phyloP scores from a whole-genome alignment of 2,113 vertebrate genomes.

The Equus przewalskii region DNA sequence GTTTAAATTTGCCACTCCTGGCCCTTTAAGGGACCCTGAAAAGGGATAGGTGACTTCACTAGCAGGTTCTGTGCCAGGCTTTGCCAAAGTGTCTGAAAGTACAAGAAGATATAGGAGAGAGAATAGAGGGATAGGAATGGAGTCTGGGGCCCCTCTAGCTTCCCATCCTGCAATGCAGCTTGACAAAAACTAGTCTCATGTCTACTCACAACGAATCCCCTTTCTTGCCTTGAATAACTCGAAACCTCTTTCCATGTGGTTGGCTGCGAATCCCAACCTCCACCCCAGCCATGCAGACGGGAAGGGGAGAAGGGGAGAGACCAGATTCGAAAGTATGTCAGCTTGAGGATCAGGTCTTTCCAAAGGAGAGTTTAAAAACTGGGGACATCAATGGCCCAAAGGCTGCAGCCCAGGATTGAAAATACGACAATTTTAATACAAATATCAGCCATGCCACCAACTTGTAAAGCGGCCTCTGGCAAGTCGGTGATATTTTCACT shows the following conservation, averaged over 20 bases:
- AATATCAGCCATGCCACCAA: background rate
- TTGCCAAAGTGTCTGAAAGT: background rate
- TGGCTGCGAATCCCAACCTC: background rate
- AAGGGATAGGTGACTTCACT: background rate
- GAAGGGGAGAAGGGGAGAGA: background rate
- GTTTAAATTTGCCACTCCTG: background rate
- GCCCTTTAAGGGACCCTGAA: background rate
- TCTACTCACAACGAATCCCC: background rate
- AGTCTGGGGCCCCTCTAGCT: background rate
- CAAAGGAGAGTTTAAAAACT: background rate
- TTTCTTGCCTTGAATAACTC: background rate
- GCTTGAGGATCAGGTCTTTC: conserved; percentile 17
- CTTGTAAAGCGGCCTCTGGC: conserved; percentile 22
- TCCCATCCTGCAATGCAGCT: background rate
- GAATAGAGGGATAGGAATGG: background rate
- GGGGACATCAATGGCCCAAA: conserved; percentile 18
- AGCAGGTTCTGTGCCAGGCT: background rate
- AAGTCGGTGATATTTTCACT: conserved; percentile 36
- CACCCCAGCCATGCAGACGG: background rate
- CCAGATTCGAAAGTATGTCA: background rate
- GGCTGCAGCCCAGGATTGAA: background rate
- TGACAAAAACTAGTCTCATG: conserved; percentile 12
- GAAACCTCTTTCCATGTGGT: background rate
- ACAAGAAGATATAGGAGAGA: background rate
- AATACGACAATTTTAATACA: conserved; percentile 55